Evolutionary conservation across 2,888 invertebrate genomes (phyloP).

Genomic region (Microctonus brassicae): DNA sequence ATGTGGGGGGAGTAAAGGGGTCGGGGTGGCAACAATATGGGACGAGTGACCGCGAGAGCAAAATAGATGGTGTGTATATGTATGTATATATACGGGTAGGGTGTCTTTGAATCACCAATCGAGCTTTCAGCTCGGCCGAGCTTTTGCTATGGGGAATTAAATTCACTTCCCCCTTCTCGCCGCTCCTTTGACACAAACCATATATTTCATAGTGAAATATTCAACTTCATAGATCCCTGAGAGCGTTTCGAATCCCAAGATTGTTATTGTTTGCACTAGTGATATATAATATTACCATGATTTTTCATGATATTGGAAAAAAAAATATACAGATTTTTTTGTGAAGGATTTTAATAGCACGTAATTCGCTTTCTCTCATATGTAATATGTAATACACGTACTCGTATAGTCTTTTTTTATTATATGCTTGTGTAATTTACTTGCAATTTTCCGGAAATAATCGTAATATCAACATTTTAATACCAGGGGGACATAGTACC

Average conservation of each 20-base stretch:
- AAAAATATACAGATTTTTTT: too few species aligned
- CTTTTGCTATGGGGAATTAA: slow-evolving; percentile 27
- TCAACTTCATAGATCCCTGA: slow-evolving; percentile 12
- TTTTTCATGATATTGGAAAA: too few species aligned
- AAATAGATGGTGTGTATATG: neutral
- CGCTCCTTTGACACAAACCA: neutral
- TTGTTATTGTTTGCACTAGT: slow-evolving; percentile 18
- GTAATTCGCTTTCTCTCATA: too few species aligned
- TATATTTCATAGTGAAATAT: slow-evolving; percentile 27
- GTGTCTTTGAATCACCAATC: slow-evolving; percentile 5
- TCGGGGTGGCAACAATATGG: slow-evolving; percentile 38
- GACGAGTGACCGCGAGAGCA: slow-evolving; percentile 20
- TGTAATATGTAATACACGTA: too few species aligned
- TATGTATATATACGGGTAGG: neutral
- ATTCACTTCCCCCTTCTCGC: slow-evolving; percentile 13
- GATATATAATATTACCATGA: neutral
- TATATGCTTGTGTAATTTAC: too few species aligned
- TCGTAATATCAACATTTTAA: too few species aligned
- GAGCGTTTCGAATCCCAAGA: neutral
- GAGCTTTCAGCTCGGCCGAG: slow-evolving; percentile 20
- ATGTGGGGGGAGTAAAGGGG: neutral
- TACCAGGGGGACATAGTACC: too few species aligned
- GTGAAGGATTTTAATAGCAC: too few species aligned
- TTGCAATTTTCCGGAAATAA: too few species aligned
- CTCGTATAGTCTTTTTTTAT: too few species aligned